Evolutionary conservation across 2,113 vertebrate species (phyloP).

Genomic region (Polypterus bichir): DNA sequence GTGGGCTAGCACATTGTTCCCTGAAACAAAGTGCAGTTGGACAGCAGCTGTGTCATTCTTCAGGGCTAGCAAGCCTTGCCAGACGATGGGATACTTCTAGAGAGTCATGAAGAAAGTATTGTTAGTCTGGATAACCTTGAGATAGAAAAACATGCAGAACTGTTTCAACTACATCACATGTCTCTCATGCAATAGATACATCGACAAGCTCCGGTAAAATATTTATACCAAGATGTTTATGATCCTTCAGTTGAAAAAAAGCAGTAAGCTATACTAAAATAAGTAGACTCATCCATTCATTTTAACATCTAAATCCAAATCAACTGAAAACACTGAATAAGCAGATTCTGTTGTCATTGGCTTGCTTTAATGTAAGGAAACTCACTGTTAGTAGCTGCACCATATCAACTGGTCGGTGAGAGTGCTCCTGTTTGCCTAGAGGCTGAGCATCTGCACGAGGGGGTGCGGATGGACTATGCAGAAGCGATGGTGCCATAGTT

Average conservation of each 20-base stretch:
- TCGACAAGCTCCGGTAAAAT: too few relatives aligned
- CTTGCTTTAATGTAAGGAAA: not conserved
- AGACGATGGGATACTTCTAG: conserved; percentile 95
- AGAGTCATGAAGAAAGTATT: not conserved
- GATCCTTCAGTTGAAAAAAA: too few relatives aligned
- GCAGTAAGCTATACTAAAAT: too few relatives aligned
- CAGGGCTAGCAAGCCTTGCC: conserved; percentile 89
- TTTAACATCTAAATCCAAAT: too few relatives aligned
- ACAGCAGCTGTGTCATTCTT: conserved; percentile 94
- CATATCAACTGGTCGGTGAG: conserved; percentile 79
- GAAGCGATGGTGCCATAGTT: conserved; percentile 33
- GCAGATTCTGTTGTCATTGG: not conserved
- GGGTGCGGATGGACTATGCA: conserved; percentile 40
- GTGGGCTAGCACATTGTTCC: conserved; percentile 84
- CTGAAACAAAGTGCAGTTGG: conserved; percentile 92
- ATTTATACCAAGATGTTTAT: too few relatives aligned
- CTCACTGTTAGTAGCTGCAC: conserved; percentile 86
- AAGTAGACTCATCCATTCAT: too few relatives aligned
- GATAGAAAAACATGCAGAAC: too few relatives aligned
- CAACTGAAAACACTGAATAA: too few relatives aligned
- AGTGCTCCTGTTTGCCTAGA: conserved; percentile 57
- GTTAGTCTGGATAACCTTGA: not conserved
- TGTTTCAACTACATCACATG: too few relatives aligned
- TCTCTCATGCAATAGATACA: too few relatives aligned
- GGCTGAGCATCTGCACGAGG: conserved; percentile 48